phyloP scores from a whole-genome alignment of 2,113 vertebrate species.

The Addax nasomaculatus region DNA sequence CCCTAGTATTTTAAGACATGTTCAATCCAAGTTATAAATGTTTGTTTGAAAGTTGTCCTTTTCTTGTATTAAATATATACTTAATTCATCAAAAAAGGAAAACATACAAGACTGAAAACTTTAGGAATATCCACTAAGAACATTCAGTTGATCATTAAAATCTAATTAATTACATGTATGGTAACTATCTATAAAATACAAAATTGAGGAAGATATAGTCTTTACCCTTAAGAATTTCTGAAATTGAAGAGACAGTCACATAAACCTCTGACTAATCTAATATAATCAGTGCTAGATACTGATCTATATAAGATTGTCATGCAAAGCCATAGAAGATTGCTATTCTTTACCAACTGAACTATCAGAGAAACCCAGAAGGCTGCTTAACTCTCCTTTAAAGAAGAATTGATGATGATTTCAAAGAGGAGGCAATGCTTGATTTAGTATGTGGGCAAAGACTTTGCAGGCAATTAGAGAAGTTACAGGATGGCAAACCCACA shows the following conservation, averaged over 20 bases:
- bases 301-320: neutral
- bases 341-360: neutral
- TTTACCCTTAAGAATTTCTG: neutral
- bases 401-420: neutral
- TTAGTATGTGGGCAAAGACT: neutral
- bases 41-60: neutral
- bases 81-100: neutral
- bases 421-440: neutral
- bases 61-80: neutral
- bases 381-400: neutral
- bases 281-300: neutral
- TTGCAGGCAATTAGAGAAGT: neutral
- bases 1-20: neutral
- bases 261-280: neutral
- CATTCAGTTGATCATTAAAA: neutral
- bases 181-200: neutral
- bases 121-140: neutral
- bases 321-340: neutral
- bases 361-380: neutral
- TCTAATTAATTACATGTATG: neutral
- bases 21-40: neutral
- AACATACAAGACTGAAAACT: neutral
- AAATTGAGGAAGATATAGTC: neutral
- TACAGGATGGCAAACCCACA: neutral
- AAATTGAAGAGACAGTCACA: neutral